Conservation (phyloP, 2,797 vertebrate genomes). For the Notolepis coatsorum region DNA sequence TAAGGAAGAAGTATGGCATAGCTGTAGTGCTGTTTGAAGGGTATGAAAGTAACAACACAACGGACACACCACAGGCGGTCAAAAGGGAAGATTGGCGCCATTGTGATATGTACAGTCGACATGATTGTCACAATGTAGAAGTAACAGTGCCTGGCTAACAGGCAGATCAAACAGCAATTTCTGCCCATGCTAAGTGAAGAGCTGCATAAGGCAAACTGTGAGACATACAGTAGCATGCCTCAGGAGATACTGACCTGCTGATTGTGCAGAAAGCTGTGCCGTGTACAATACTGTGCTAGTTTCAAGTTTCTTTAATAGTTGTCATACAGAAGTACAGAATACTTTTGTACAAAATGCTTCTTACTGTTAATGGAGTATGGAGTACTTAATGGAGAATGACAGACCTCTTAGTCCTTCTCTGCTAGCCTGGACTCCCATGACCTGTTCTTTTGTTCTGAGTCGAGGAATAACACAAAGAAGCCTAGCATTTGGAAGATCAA, state of each 20-base stretch:
- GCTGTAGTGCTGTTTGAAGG: not conserved
- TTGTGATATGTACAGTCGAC: conserved; percentile 7
- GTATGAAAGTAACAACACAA: not conserved
- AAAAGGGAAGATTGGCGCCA: conserved; percentile 5
- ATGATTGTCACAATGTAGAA: not conserved
- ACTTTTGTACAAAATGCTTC: too few species aligned
- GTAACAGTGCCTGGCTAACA: not conserved
- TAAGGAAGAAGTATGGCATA: too few species aligned
- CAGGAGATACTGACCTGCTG: too few species aligned
- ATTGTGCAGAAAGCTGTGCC: not conserved
- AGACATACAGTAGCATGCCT: not conserved
- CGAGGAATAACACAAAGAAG: not conserved
- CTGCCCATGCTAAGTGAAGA: conserved; percentile 1
- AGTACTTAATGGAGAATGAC: conserved; percentile 1
- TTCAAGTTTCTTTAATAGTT: too few species aligned
- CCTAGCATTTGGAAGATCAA: not conserved
- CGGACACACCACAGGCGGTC: not conserved
- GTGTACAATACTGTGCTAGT: conserved; percentile 1
- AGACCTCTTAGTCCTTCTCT: conserved; percentile 2
- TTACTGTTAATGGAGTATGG: too few species aligned
- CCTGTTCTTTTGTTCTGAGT: not conserved
- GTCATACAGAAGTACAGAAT: too few species aligned
- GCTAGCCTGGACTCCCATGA: conserved; percentile 4
- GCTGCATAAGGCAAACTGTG: conserved; percentile 4
- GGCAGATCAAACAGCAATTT: conserved; percentile 2